Evolutionary conservation across 2,888 invertebrate genomes (phyloP).

Genomic region (Phania funesta): DNA sequence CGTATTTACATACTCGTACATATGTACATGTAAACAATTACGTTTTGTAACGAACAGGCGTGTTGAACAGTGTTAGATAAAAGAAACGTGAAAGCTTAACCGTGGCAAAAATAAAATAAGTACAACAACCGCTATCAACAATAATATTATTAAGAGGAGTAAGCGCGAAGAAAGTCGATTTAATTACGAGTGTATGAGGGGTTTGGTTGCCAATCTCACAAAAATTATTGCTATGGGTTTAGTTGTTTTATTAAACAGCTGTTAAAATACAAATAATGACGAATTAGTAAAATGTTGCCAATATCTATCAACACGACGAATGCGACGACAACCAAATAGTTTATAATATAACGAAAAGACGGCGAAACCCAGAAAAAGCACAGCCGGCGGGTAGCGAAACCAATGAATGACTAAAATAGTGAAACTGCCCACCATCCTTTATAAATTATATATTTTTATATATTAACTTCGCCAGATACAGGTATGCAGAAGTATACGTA

Average conservation of each 20-base stretch:
- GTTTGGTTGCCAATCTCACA: conserved; percentile 39
- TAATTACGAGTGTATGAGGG: background rate
- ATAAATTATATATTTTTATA: too few species aligned
- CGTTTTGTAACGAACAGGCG: conserved; percentile 59
- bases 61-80: conserved; percentile 36
- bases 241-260: conserved; percentile 46
- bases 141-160: conserved; percentile 12
- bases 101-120: conserved; percentile 6
- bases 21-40: conserved; percentile 17
- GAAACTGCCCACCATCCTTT: conserved; percentile 12
- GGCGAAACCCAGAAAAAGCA: conserved; percentile 16
- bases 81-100: conserved; percentile 60
- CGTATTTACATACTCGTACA: background rate
- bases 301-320: background rate
- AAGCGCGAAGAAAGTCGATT: conserved; percentile 48
- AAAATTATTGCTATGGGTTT: conserved; percentile 5
- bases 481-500: too few species aligned
- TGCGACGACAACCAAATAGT: conserved; percentile 21
- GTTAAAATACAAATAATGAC: conserved; percentile 45
- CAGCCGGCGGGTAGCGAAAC: conserved; percentile 56
- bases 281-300: background rate
- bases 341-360: background rate
- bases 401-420: conserved; percentile 59
- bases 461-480: too few species aligned
- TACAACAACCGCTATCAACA: conserved; percentile 9